Evolutionary conservation across 2,113 vertebrate genomes (phyloP), one percentile per base, ranked within the genome.

Genomic region (Forbesichthys papilliferus): DNA sequence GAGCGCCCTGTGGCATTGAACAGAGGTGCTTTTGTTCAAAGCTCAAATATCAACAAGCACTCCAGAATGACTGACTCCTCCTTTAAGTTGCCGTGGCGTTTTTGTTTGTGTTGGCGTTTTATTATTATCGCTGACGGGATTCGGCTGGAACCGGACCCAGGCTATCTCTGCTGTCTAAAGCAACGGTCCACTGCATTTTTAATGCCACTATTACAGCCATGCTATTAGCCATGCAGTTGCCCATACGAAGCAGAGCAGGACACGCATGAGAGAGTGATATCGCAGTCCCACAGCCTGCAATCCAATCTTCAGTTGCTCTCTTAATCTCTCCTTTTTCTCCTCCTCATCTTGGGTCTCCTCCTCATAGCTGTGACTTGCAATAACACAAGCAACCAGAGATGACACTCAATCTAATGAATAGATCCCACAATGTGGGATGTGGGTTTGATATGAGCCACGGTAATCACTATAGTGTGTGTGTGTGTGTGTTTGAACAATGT

Each of bases 361-460:
- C 13, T 13, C 27, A 18, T 33, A 82, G 82, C 58, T 75, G 57
- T 33, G 75, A 81, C 78, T 84, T 65, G 27, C 3, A 84, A 78
- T 73, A 75, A 82, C 79, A 78, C 79, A 77, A 65, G 62, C 62
- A 69, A 73, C 62, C 63, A 56, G 80, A 69, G 68, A 79, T 85
- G 74, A 84, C 77, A 77, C 69, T 74, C 66, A 73, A 73, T 74
- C 49, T 69, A 76, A 82, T 78, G 79, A 85, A 78, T 83, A 81
- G 73, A 84, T 79, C 73, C 74, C 54, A 79, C 80, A 80, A 64
- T 73, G 80, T 80, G 80, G 78, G 63, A 78, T 61, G 78, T 69
- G 62, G 70, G 74, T 69, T 74, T 78, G 81, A 77, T 80, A 77
- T 68, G 57, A 75, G 78, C 67, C 67, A 64, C 69, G 2, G 27